Evolutionary conservation across 2,888 invertebrate species (phyloP), one percentile per base, ranked within the genome.

Genomic region (Arctia plantaginis): DNA sequence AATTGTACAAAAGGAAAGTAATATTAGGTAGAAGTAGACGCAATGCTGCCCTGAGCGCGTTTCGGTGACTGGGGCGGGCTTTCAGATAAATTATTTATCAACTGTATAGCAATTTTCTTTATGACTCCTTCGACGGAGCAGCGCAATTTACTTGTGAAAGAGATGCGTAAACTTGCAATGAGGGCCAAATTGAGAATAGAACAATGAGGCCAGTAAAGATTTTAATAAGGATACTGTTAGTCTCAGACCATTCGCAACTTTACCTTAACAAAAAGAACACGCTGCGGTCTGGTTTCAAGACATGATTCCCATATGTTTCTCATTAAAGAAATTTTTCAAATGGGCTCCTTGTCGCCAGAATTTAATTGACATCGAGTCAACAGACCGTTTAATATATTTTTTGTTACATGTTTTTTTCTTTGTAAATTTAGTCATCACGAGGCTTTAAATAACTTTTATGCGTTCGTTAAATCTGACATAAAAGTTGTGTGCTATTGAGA

Each of bases 71-170:
- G 94, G 94, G 92, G 93, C 93, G 93, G 93, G 94, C 95, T 95
- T 93, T 94, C 93, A 95, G 94, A 95, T 95, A 95, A 95, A 95
- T 95, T 95, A 95, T 95, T 95, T 95, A 95, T 95, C 95, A 95
- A 95, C 95, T 95, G 95, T 95, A 95, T 95, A 94, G 95, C 95
- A 95, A 95, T 95, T 95, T 95, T 95, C 95, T 95, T 95, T 95
- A 95, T 94, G 95, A 95, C 95, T 95, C 95, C 95, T 95, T 95
- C 94, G 94, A 93, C 95, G 95, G 92, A 93, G 93, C 93, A 91
- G 92, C 94, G 95, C 95, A 95, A 95, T 95, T 95, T 95, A 91
- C 93, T 94, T 91, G 90, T 91, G 95, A 94, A 94, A 93, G 94
- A 94, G 94, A 95, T 95, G 95, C 95, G 95, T 95, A 94, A 94